phyloP scores from a whole-genome alignment of 2,113 vertebrate species.

The Neogobius melanostomus region DNA sequence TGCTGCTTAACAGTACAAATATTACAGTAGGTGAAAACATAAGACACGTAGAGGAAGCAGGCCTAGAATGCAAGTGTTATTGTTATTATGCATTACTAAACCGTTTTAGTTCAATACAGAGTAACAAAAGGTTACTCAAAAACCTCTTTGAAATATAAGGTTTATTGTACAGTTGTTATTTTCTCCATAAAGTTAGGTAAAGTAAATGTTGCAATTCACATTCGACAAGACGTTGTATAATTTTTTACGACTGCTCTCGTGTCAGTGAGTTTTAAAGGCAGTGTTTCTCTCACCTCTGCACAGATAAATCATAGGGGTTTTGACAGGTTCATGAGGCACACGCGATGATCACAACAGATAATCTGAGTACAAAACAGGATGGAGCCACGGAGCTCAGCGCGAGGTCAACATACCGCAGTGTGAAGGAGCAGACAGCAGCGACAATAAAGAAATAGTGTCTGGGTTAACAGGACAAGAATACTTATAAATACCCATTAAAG shows the following conservation, averaged over 20 bases:
- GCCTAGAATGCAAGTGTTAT: no score
- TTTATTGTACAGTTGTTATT: no score
- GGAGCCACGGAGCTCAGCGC: not conserved
- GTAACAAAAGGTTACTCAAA: no score
- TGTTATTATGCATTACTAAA: no score
- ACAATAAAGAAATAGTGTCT: not conserved
- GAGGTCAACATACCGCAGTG: not conserved
- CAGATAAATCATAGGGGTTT: conserved; percentile 2
- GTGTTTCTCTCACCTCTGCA: not conserved
- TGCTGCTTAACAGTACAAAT: no score
- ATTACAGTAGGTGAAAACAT: no score
- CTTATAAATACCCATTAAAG: not conserved
- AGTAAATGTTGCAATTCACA: no score
- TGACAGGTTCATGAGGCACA: conserved; percentile 30
- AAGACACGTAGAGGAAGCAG: no score
- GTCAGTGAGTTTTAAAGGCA: not conserved
- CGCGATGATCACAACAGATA: conserved; percentile 34
- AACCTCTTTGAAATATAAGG: no score
- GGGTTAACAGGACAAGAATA: not conserved
- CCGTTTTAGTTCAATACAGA: no score
- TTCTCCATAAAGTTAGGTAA: not conserved
- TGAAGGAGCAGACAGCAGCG: not conserved
- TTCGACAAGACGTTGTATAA: not conserved
- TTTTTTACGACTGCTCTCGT: not conserved
- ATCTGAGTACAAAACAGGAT: conserved; percentile 23